phyloP scores from a whole-genome alignment of 2,797 vertebrate species.

The Ambastaia sidthimunki region DNA sequence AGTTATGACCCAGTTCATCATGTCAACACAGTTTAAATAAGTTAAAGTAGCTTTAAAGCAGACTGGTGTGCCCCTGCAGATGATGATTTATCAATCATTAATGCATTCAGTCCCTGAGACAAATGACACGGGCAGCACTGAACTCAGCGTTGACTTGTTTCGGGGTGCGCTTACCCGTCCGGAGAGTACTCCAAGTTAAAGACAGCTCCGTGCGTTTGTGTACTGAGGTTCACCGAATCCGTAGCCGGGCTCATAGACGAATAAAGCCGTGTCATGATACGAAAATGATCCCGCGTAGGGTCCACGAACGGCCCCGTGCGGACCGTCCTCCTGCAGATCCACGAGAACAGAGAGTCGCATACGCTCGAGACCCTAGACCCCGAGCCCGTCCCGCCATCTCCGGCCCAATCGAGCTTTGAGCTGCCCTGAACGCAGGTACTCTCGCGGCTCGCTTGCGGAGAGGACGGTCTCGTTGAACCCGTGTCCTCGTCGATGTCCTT shows the following conservation, averaged over 20 bases:
- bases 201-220: slow-evolving; percentile 93
- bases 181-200: slow-evolving; percentile 98
- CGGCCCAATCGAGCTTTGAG: slow-evolving; percentile 39
- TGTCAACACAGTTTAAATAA: too few species aligned
- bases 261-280: slow-evolving; percentile 92
- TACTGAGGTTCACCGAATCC: slow-evolving; percentile 91
- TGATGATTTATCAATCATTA: too few species aligned
- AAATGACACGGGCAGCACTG: background rate
- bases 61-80: too few species aligned
- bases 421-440: slow-evolving; percentile 32
- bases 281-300: slow-evolving; percentile 89
- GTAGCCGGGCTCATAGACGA: slow-evolving; percentile 89
- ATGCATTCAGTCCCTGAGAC: background rate
- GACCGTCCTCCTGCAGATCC: slow-evolving; percentile 84
- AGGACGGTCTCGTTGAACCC: slow-evolving; percentile 41
- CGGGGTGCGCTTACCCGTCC: slow-evolving; percentile 87
- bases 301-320: slow-evolving; percentile 89
- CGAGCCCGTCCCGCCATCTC: slow-evolving; percentile 27
- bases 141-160: too few species aligned
- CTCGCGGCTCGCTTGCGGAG: slow-evolving; percentile 42
- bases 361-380: slow-evolving; percentile 19
- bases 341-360: slow-evolving; percentile 79
- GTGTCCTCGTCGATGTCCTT: slow-evolving; percentile 50
- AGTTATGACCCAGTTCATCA: background rate
- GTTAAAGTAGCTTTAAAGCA: too few species aligned